phyloP scores from a whole-genome alignment of 2,888 invertebrate species.

The Pollenia amentaria region DNA sequence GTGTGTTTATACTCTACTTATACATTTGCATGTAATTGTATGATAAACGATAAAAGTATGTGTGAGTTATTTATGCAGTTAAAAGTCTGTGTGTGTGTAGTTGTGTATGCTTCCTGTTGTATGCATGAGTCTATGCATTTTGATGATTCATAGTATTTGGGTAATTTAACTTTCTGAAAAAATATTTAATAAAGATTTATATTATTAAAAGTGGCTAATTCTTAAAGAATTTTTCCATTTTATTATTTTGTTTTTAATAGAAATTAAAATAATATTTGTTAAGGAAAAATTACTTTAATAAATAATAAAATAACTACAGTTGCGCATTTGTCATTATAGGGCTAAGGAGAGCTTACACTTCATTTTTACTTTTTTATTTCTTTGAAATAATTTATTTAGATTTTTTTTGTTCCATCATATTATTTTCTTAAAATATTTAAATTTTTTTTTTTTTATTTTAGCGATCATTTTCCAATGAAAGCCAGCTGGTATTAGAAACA shows the following conservation, averaged over 20 bases:
- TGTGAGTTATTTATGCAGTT: constrained; percentile 35
- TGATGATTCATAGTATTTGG: constrained; percentile 39
- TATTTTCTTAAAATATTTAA: not conserved
- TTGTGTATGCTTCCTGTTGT: not conserved
- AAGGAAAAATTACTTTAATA: not conserved
- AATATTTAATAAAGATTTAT: constrained; percentile 54
- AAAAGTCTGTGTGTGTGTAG: not conserved
- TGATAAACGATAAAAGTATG: constrained; percentile 53
- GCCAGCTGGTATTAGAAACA: constrained; percentile 80
- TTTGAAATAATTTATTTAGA: no score
- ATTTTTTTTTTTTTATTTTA: constrained; percentile 57
- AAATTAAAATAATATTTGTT: not conserved
- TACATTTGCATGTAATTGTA: constrained; percentile 29
- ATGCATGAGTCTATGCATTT: constrained; percentile 46
- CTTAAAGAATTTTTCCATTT: constrained; percentile 5
- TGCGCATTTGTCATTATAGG: no score
- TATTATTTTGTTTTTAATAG: no score
- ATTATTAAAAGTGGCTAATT: constrained; percentile 9
- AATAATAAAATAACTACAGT: not conserved
- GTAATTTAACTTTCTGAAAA: not conserved
- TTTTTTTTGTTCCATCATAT: not conserved
- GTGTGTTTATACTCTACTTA: not conserved
- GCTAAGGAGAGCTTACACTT: not conserved
- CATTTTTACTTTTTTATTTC: not conserved
- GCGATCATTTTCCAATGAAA: constrained; percentile 80